Conservation (phyloP, 30 jellyfish, hydroid and myxozoan genomes). For the Chrysaora quinquecirrha region DNA sequence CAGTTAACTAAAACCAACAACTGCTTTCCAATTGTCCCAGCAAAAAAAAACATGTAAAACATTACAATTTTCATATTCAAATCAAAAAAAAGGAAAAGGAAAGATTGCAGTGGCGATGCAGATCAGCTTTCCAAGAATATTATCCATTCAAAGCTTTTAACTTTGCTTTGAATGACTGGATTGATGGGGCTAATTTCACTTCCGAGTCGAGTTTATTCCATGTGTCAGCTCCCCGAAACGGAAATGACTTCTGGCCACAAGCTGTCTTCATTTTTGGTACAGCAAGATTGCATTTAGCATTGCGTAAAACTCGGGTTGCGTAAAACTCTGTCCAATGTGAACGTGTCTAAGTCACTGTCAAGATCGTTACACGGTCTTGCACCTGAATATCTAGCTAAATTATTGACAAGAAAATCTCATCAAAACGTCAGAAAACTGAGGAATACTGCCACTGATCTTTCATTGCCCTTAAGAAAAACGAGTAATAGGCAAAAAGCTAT, state of each 20-base stretch:
- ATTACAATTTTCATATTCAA: too few relatives aligned
- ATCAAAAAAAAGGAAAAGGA: background rate
- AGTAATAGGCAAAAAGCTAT: too few relatives aligned
- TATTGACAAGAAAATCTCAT: too few relatives aligned
- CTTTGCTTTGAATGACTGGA: constrained; percentile 18
- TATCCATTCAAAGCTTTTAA: constrained; percentile 6
- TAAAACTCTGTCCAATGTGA: too few relatives aligned
- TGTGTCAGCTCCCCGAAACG: constrained; percentile 19
- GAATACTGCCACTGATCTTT: too few relatives aligned
- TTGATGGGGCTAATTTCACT: background rate
- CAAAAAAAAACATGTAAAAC: background rate
- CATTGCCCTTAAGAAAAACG: too few relatives aligned
- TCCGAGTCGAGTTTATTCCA: constrained; percentile 21
- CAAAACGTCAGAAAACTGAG: too few relatives aligned
- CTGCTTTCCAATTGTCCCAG: constrained; percentile 3
- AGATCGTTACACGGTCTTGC: too few relatives aligned
- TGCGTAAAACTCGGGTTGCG: constrained; percentile 5
- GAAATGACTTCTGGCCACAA: constrained; percentile 14
- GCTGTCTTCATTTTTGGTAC: constrained; percentile 8
- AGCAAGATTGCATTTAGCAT: constrained; percentile 16
- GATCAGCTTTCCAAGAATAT: constrained; percentile 7
- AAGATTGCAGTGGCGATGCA: too few relatives aligned
- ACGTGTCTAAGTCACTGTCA: too few relatives aligned
- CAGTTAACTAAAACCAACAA: too few relatives aligned
- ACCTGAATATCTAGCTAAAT: too few relatives aligned